Evolutionary conservation across 2,888 invertebrate species (phyloP).

Genomic region (Zygogramma bicolorata): DNA sequence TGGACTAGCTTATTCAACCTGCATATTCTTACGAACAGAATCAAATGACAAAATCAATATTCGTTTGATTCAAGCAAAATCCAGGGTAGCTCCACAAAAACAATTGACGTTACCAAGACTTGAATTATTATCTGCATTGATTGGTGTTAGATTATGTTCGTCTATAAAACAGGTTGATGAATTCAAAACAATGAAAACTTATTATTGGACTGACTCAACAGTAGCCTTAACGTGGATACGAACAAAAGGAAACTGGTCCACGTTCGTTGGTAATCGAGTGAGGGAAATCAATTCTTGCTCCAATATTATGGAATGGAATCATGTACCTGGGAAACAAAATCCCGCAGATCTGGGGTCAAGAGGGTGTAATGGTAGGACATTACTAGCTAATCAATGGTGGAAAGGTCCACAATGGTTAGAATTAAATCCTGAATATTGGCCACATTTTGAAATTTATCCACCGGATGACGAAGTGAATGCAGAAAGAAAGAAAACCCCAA

Average conservation of each 20-base stretch:
- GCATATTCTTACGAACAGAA: background rate
- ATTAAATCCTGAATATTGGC: background rate
- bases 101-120: background rate
- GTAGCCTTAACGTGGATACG: background rate
- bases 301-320: background rate
- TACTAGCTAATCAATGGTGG: background rate
- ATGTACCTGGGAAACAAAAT: background rate
- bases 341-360: background rate
- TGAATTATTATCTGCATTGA: background rate
- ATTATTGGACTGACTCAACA: slow-evolving; percentile 14
- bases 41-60: background rate
- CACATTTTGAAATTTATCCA: background rate
- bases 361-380: background rate
- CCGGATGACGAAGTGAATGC: background rate
- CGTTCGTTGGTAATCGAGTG: background rate
- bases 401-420: background rate
- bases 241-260: background rate
- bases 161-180: background rate
- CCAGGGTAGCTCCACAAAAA: background rate
- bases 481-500: background rate
- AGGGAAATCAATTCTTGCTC: background rate
- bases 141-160: background rate
- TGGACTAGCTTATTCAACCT: background rate
- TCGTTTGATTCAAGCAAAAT: background rate
- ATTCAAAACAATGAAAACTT: background rate